Base-by-base conservation (phyloP, 1,140 invertebrate genomes). In the Harpegnathos saltator region DNA sequence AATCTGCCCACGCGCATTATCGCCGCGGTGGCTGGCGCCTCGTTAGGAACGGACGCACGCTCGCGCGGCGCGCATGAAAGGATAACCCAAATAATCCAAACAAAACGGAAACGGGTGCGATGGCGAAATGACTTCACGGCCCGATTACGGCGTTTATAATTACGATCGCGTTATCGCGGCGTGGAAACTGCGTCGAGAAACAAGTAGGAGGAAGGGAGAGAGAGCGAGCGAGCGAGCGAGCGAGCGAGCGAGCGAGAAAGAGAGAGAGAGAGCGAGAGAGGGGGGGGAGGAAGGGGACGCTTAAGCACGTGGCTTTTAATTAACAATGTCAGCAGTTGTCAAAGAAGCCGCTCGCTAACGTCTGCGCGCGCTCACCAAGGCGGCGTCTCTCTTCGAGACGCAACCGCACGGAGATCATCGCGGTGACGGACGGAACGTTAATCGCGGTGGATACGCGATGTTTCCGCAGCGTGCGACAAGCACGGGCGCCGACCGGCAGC, bases 1-100 rank as follows among this genome's bases (percentile, higher is more conserved):
- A 69, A 68, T 78, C 75, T 38, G 14, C 75, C 75, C 19, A 78
- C 75, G 63, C 75, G 29, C 50, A 58, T 78, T 78, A 78, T 68
- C 19, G 22, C 63, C 48, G 19, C 22, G 50, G 19, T 33, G 5
- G 29, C n/a, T 52, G 50, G 15, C 14, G 11, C 58, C n/a, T 84
- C n/a, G 62, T 65, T 75, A 78, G n/a, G 48, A 66, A 77, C 9
- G 50, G 17, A 38, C 26, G 17, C 14, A 11, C 61, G 54, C 19
- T 38, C 15, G 3, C 38, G 38, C 29, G 29, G 29, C 4, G 44
- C 22, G 48, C 48, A 38, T 56, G 38, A 44, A 44, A 26, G 26
- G n/a, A 12, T n/a, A 29, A 1, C 29, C 63, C 19, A 44, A 66
- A 68, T 56, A 78, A 68, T 66, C 5, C 7, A 26, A 78, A 62